Evolutionary conservation across 2,113 vertebrate genomes (phyloP), one percentile per base, ranked within the genome.

Genomic region (Phalacrocorax pelagicus): DNA sequence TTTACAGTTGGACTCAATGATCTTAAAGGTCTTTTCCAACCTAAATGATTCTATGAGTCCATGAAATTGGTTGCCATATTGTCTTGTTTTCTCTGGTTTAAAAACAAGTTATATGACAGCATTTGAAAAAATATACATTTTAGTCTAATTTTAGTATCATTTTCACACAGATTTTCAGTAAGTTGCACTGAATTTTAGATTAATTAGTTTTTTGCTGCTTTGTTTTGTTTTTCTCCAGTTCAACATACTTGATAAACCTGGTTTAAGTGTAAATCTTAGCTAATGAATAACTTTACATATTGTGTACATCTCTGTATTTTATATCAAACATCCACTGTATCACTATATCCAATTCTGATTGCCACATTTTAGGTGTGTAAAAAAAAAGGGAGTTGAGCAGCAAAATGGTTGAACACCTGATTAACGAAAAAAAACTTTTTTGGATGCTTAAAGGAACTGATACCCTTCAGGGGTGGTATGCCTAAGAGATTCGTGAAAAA

Each of bases 1-100:
- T 22, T 46, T 7, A 62, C 2, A 0, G 12, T 16, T 55, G 32
- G 20, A 36, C 11, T 67, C 0, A 2, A 54, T 55, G 42, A 29
- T 12, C 17, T 17, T 63, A 38, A 30, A 36, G 12, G 12, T 15
- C 15, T 22, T 46, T 36, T 34, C 12, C 12, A 42, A 52, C 9
- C 9, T 52, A 72, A 70, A 29, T 22, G 12, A n/a, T 49, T 58
- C 44, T 24, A 36, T 54, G 12, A 67, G 17, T 52, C 15, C 67
- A 11, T 15, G 2, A 14, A 44, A 89, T 36, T 20, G 12, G 29
- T n/a, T 59, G 38, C 38, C 10, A 10, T 38, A 38, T 38, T 57
- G 24, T 4, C 12, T 72, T 44, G 5, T n/a, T 72, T 81, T 57
- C 8, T 67, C 10, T 63, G 29, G 7, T 80, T 61, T 57, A n/a